These are phyloP conservation scores for Pyrrhia umbra DNA, from an alignment of 2,888 invertebrate genomes.

Conservation along the genomic window DNA sequence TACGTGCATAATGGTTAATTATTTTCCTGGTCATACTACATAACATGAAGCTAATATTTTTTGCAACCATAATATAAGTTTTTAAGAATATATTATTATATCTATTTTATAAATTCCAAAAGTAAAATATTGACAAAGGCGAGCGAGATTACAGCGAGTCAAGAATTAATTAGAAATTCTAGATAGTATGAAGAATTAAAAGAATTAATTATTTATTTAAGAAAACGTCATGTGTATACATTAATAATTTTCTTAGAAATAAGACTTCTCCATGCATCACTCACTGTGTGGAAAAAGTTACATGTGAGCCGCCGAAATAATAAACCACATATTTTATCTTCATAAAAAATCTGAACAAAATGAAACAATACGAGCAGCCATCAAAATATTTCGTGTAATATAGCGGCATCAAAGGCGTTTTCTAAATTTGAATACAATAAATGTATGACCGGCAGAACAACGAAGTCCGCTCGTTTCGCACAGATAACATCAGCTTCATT, in stretches of 20 bases:
- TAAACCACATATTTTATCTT: slow-evolving; percentile 28
- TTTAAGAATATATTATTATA: no score
- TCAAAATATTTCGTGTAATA: slow-evolving; percentile 56
- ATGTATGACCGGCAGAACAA: slow-evolving; percentile 63
- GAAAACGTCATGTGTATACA: no score
- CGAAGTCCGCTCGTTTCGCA: slow-evolving; percentile 68
- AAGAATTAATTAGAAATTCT: no score
- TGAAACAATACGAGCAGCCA: slow-evolving; percentile 45
- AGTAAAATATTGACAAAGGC: no score
- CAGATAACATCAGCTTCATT: slow-evolving; percentile 77
- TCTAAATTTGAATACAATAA: slow-evolving; percentile 79
- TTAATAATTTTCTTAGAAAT: no score
- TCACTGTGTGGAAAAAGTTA: no score
- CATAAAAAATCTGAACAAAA: slow-evolving; percentile 43
- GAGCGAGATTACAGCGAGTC: no score
- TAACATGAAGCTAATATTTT: neutral
- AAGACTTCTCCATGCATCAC: no score
- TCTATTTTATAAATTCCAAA: no score
- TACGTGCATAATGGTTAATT: neutral
- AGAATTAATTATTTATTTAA: no score
- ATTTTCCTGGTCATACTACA: neutral
- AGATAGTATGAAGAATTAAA: no score
- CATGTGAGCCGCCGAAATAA: neutral
- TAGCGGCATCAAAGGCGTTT: slow-evolving; percentile 56
- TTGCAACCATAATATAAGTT: no score